Conservation (phyloP, 1,140 invertebrate species). For the Aphaenogaster rudis region DNA sequence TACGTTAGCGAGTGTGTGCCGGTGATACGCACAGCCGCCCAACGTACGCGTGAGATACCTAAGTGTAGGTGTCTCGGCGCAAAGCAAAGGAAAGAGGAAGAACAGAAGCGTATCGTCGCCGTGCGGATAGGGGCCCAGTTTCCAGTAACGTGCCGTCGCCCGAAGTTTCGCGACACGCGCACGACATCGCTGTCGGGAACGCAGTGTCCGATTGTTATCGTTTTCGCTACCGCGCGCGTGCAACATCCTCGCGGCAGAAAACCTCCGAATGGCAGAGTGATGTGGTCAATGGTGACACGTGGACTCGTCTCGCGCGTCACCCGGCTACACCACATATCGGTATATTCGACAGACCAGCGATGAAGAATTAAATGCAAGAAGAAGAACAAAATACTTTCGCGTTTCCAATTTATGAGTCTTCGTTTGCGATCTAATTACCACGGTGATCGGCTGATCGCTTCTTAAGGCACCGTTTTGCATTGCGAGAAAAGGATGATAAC, state of each 20-base stretch:
- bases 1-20: slow-evolving; percentile 9
- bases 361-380: too few relatives aligned
- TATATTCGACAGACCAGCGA: background rate
- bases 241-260: background rate
- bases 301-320: background rate
- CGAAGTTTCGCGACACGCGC: slow-evolving; percentile 47
- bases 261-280: background rate
- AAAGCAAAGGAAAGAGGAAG: slow-evolving; percentile 43
- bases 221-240: background rate
- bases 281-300: background rate
- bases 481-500: background rate
- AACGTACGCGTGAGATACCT: slow-evolving; percentile 18
- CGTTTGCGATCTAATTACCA: background rate
- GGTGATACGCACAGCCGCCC: slow-evolving; percentile 3
- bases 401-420: background rate
- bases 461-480: background rate
- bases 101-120: slow-evolving; percentile 52
- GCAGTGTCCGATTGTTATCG: background rate
- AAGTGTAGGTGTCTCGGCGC: slow-evolving; percentile 15
- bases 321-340: background rate
- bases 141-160: slow-evolving; percentile 54
- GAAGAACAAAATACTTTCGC: background rate
- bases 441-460: background rate
- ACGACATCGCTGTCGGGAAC: background rate
- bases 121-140: slow-evolving; percentile 60